Evolutionary conservation across 1,140 invertebrate species (phyloP), one percentile per base, ranked within the genome.

Genomic region (Pemphigus obesinymphae): DNA sequence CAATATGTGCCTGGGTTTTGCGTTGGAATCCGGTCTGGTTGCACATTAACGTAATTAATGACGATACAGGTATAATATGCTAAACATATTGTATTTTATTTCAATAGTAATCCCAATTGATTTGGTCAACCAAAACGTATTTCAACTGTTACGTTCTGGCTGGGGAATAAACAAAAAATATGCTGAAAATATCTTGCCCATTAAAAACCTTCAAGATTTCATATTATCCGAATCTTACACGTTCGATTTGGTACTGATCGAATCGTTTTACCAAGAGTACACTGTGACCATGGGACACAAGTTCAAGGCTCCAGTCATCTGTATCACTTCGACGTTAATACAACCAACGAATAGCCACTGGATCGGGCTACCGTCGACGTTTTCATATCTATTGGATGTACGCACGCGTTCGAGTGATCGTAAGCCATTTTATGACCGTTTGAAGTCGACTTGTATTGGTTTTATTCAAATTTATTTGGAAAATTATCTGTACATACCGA

Each of bases 191-290:
- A 10, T 55, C 11, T 6, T 34, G n/a, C 29, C 26, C 11, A 6
- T 48, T 26, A 26, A 55, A 48, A 40, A 20, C 55, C n/a, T 45
- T 48, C 53, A 40, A 43, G 43, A 40, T n/a, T n/a, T n/a, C n/a
- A n/a, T n/a, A n/a, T n/a, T n/a, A n/a, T n/a, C n/a, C n/a, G n/a
- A n/a, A n/a, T n/a, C n/a, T n/a, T n/a, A n/a, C n/a, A n/a, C 50
- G 43, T 86, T 85, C 37, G 87, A 87, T 82, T 72, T 85, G 20
- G 84, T 86, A 26, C 84, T 87, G 31, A 63, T 86, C 23, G 86
- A 87, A n/a, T 13, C 80, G 4, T 84, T 85, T n/a, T 85, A 85
- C 72, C 85, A 86, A 75, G 86, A 87, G 70, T 85, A 85, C 55
- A 84, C 84, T 7, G 50, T 86, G 13, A 84, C 85, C 1, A 83